Evolutionary conservation across 2,888 invertebrate species (phyloP).

Genomic region (Himalopsyche kuldschensis): DNA sequence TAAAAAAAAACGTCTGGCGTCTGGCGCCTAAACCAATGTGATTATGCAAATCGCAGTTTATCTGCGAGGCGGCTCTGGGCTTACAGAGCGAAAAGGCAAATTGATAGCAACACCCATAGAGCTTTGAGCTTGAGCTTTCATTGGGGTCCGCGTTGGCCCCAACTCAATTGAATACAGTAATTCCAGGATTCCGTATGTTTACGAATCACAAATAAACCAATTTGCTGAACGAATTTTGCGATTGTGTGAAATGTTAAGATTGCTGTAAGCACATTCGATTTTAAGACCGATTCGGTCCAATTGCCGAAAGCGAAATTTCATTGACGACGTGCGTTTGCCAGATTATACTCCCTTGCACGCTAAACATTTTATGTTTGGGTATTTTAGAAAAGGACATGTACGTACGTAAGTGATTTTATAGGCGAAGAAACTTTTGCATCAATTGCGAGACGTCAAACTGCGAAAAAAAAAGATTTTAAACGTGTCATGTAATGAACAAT

Average conservation of each 20-base stretch:
- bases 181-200: not conserved
- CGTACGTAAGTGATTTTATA: not conserved
- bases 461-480: too few species aligned
- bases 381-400: not conserved
- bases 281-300: not conserved
- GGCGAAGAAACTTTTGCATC: not conserved
- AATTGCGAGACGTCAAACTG: not conserved
- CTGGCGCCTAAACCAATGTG: constrained; percentile 17
- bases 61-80: constrained; percentile 5
- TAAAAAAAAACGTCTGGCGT: not conserved
- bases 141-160: not conserved
- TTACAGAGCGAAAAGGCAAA: not conserved
- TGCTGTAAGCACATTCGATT: not conserved
- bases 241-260: not conserved
- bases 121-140: not conserved
- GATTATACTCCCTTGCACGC: not conserved
- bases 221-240: not conserved
- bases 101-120: not conserved
- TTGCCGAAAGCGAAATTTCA: not conserved
- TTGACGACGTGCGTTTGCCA: not conserved
- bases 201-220: not conserved
- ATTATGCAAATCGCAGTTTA: constrained; percentile 30
- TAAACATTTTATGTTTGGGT: not conserved
- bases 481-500: too few species aligned
- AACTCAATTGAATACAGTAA: not conserved